phyloP scores from a whole-genome alignment of 2,888 invertebrate genomes.

The Alloplasta piceator region DNA sequence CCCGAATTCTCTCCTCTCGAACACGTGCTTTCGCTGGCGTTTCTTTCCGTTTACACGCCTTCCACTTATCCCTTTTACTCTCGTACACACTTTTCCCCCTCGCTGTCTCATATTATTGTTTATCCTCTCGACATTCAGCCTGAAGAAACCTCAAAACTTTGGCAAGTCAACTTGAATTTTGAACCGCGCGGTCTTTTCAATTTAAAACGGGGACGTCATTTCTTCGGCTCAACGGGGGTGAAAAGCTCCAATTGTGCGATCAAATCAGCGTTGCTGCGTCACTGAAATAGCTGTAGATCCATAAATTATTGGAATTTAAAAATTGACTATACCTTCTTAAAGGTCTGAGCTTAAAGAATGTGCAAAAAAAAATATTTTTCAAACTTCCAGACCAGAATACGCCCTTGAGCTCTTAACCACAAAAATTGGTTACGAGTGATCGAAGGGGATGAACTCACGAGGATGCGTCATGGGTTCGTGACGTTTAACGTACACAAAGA shows the following conservation, averaged over 20 bases:
- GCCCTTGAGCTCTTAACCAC: too few species aligned
- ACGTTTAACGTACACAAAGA: neutral
- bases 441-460: neutral
- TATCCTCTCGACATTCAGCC: conserved; percentile 12
- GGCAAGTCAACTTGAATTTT: too few species aligned
- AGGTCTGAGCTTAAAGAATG: too few species aligned
- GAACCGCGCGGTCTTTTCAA: too few species aligned
- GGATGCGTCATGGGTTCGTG: conserved; percentile 49
- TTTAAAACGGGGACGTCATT: too few species aligned
- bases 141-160: conserved; percentile 18
- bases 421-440: neutral
- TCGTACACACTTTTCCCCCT: conserved; percentile 3
- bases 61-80: conserved; percentile 8
- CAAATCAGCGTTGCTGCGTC: too few species aligned
- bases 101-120: neutral
- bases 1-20: conserved; percentile 24
- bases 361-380: too few species aligned
- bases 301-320: too few species aligned
- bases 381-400: neutral
- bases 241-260: too few species aligned
- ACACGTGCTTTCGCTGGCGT: conserved; percentile 14
- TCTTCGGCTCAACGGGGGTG: too few species aligned
- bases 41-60: conserved; percentile 54
- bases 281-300: too few species aligned
- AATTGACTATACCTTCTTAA: too few species aligned